phyloP scores from a whole-genome alignment of 2,888 invertebrate species.

The Hirudinaria manillensis region DNA sequence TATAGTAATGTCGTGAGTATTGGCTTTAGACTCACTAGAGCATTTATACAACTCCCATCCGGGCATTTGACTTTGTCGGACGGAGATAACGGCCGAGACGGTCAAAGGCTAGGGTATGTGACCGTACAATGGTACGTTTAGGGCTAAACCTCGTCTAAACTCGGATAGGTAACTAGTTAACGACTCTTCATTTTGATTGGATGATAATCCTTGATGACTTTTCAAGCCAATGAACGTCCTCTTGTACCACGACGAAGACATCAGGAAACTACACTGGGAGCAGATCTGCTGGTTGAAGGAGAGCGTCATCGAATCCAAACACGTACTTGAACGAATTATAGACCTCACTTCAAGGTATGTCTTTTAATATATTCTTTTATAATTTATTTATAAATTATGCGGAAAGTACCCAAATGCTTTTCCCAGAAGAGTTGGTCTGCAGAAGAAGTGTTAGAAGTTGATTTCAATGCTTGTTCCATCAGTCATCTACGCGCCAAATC shows the following conservation, averaged over 20 bases:
- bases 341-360: slow-evolving; percentile 35
- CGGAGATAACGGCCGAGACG: neutral
- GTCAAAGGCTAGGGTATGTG: no score
- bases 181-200: no score
- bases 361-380: neutral
- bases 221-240: slow-evolving; percentile 35
- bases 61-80: neutral
- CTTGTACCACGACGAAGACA: slow-evolving; percentile 38
- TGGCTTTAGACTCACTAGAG: neutral
- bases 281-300: slow-evolving; percentile 38
- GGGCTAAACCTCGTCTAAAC: no score
- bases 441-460: neutral
- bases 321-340: slow-evolving; percentile 35
- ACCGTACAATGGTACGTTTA: no score
- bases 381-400: no score
- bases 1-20: neutral
- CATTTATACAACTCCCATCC: neutral
- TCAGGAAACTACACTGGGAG: slow-evolving; percentile 32
- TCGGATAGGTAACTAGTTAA: no score
- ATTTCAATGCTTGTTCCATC: neutral
- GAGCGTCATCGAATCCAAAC: slow-evolving; percentile 35
- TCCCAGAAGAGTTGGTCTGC: neutral
- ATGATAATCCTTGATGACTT: no score
- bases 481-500: neutral
- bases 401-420: no score